Evolutionary conservation across 1,140 invertebrate genomes (phyloP), one percentile per base, ranked within the genome.

Genomic region (Portunus trituberculatus): DNA sequence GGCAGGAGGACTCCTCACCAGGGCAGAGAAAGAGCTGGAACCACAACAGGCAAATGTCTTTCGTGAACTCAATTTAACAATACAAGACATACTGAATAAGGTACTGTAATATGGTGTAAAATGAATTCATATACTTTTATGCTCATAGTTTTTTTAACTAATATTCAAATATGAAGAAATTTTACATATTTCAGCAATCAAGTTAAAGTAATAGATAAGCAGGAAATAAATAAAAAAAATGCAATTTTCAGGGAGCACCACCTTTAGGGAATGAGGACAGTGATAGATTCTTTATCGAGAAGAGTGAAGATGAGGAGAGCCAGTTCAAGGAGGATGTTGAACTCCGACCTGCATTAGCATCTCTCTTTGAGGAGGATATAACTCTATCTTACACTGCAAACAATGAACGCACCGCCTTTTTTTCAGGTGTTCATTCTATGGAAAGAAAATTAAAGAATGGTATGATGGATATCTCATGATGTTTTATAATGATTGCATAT

Each of bases 21-120:
- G 86, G 88, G 94, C 94, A 48, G 94, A 95, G 83, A 92, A 46
- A 31, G 94, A 95, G 39, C 48, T 95, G 76, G 52, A 92, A 28
- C 28, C 90, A 12, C 28, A 82, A 16, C 29, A 95, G 25, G 94
- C 94, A 32, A 82, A 92, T n/a, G 46, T 82, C 29, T 95, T 95
- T 46, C 59, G 84, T 48, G 82, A 95, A 46, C 52, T 95, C 29
- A 45, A 88, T 89, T 25, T 92, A 0, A 88, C 29, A 45, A 29
- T 95, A 10, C 48, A 59, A 45, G 90, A 88, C 7, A 31, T 92
- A 52, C 82, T 92, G 20, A 39, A 39, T 28, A 59, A 95, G 94
- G 94, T 95, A 32, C 32, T 76, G 67, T 76, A 76, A 76, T 76
- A 20, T 76, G n/a, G 0, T 10, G 12, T 10, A 59, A 59, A 14